Percentiles rank a stretch among this genome's conserved stretches.
Conservation (phyloP, 2,113 vertebrate species). For the Acrocephalus arundinaceus region DNA sequence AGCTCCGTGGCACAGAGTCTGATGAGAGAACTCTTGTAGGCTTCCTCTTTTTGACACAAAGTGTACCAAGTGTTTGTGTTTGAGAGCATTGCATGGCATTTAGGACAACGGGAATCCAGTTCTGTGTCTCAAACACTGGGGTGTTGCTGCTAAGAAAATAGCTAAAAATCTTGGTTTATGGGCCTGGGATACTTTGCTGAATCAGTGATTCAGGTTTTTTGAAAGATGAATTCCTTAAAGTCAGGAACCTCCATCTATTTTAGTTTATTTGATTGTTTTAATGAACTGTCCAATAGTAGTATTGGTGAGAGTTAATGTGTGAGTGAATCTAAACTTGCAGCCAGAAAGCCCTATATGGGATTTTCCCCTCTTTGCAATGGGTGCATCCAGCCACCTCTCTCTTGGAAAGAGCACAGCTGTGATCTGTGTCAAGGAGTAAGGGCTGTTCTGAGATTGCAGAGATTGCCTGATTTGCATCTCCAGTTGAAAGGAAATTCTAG, state of each 20-base stretch:
- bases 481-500: slow-evolving; percentile 64
- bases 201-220: neutral
- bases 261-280: slow-evolving; percentile 54
- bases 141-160: neutral
- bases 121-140: neutral
- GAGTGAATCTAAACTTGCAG: slow-evolving; percentile 9
- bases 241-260: neutral
- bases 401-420: neutral
- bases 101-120: neutral
- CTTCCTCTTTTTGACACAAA: neutral
- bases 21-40: neutral
- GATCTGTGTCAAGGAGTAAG: neutral
- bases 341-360: neutral
- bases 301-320: slow-evolving; percentile 11
- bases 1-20: neutral
- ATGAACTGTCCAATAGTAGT: neutral
- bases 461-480: slow-evolving; percentile 65
- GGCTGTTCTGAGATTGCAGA: neutral
- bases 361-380: neutral
- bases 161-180: neutral
- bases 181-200: slow-evolving; percentile 36
- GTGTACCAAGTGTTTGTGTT: neutral
- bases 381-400: neutral
- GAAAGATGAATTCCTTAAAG: neutral
- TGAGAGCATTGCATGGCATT: neutral